Evolutionary conservation across 2,113 vertebrate genomes (phyloP).

Genomic region (Mustelus asterias): DNA sequence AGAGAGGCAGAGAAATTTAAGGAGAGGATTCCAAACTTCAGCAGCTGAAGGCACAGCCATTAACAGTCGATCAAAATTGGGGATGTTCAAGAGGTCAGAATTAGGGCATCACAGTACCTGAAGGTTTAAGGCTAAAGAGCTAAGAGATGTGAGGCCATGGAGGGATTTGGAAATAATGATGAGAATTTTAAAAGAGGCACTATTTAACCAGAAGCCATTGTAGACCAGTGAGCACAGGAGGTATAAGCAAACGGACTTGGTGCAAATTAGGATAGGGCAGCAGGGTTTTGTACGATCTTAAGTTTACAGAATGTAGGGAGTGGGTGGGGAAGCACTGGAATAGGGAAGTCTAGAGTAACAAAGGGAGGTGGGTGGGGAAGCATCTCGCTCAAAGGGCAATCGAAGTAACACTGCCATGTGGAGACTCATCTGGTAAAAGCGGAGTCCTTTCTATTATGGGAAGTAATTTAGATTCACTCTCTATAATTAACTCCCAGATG

Average conservation of each 20-base stretch:
- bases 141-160: too few relatives aligned
- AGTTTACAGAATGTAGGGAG: not conserved
- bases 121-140: too few relatives aligned
- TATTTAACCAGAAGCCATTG: not conserved
- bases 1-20: too few relatives aligned
- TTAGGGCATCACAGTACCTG: too few relatives aligned
- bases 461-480: not conserved
- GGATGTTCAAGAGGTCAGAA: too few relatives aligned
- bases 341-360: not conserved
- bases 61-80: too few relatives aligned
- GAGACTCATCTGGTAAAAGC: not conserved
- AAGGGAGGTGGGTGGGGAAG: not conserved
- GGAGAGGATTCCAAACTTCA: too few relatives aligned
- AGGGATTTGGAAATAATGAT: too few relatives aligned
- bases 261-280: not conserved
- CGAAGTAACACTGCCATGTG: not conserved
- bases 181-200: not conserved
- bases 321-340: not conserved
- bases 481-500: not conserved
- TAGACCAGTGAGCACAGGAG: not conserved
- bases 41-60: too few relatives aligned
- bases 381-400: not conserved
- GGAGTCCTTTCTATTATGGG: not conserved
- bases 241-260: not conserved
- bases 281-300: not conserved